These are phyloP conservation scores for Catonia carolina DNA, from an alignment of 2,888 invertebrate genomes.

Conservation along the genomic window DNA sequence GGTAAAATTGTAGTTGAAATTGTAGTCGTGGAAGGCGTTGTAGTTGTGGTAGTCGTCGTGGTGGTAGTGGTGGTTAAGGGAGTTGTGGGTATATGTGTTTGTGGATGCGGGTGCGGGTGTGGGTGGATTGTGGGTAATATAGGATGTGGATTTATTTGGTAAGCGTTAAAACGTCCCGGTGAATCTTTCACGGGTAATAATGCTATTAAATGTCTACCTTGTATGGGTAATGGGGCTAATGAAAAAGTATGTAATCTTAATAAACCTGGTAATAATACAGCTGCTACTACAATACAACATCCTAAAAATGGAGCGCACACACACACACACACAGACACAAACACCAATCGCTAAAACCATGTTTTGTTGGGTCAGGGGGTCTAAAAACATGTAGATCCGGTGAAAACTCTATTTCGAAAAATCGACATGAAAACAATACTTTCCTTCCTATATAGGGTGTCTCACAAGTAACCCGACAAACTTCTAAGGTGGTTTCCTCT, in stretches of 20 bases:
- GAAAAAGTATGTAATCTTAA: constrained; percentile 36
- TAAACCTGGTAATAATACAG: constrained; percentile 39
- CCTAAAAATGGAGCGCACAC: constrained; percentile 36
- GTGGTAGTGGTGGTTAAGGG: too few relatives aligned
- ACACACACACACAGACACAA: constrained; percentile 37
- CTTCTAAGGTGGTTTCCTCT: too few relatives aligned
- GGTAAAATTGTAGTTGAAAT: too few relatives aligned
- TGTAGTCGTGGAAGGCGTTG: not conserved
- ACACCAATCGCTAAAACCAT: too few relatives aligned
- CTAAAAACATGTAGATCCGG: too few relatives aligned
- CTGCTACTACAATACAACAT: constrained; percentile 37
- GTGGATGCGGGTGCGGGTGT: not conserved
- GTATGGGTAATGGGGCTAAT: constrained; percentile 29
- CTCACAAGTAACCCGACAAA: too few relatives aligned
- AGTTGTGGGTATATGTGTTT: too few relatives aligned
- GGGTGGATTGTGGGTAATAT: constrained; percentile 5
- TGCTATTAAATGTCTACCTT: constrained; percentile 34
- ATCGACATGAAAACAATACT: too few relatives aligned
- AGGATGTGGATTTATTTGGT: constrained; percentile 18
- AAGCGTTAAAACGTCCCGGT: constrained; percentile 22
- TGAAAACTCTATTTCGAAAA: too few relatives aligned
- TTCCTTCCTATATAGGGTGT: too few relatives aligned
- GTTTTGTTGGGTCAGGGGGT: too few relatives aligned
- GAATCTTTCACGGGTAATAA: constrained; percentile 33
- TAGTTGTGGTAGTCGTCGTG: constrained; percentile 7